phyloP scores from a whole-genome alignment of 2,113 vertebrate genomes.

The Pavo muticus region DNA sequence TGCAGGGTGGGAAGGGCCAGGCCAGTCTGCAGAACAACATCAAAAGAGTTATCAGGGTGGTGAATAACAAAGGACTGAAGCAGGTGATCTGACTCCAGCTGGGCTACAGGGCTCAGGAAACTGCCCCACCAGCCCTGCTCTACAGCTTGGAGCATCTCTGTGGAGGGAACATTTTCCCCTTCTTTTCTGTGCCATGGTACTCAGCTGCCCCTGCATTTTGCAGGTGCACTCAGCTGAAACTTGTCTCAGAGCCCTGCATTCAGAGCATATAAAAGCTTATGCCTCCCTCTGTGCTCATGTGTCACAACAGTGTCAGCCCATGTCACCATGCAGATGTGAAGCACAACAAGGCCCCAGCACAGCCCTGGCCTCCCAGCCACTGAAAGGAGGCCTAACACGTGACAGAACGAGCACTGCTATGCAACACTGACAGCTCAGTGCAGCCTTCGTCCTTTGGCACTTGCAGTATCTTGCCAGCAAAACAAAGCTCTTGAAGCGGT shows the following conservation, averaged over 20 bases:
- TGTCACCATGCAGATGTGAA: background rate
- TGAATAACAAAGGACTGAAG: conserved; percentile 2
- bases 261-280: conserved; percentile 19
- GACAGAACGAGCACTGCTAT: background rate
- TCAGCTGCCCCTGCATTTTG: conserved; percentile 41
- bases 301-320: conserved; percentile 56
- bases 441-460: background rate
- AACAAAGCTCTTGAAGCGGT: background rate
- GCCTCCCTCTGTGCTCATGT: conserved; percentile 42
- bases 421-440: background rate
- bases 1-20: background rate
- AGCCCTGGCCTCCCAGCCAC: background rate
- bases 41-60: background rate
- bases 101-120: background rate
- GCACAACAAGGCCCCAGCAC: background rate
- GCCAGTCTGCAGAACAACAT: background rate
- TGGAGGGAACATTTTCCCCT: background rate
- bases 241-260: conserved; percentile 20
- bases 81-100: conserved; percentile 49
- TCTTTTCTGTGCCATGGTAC: background rate
- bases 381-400: background rate
- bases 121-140: background rate
- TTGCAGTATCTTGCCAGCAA: background rate
- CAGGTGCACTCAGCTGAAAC: conserved; percentile 61
- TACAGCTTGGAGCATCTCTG: background rate